Evolutionary conservation across 1,140 invertebrate genomes (phyloP), one percentile per base, ranked within the genome.

Genomic region (Cecropterus lyciades): DNA sequence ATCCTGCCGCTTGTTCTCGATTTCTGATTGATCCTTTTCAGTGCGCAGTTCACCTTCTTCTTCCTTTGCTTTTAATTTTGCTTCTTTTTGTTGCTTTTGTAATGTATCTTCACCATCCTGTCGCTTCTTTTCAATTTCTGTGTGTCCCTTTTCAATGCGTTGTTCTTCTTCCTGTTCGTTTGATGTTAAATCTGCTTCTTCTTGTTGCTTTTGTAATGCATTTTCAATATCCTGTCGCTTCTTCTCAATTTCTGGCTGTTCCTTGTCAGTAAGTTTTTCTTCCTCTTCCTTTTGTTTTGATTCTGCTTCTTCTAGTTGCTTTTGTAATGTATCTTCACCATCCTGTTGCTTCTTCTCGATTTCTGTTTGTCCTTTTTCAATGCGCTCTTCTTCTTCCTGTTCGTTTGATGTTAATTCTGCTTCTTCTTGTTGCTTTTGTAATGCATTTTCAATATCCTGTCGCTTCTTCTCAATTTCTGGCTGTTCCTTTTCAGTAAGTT

Each of bases 371-470:
- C 24, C 27, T 14, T 33, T 30, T 48, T 59, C 43, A 0, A 33
- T 5, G 45, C 20, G 3, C 3, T 37, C 14, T 13, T 30, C 33
- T 11, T 48, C 24, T 7, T 48, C 24, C 14, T 48, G 42, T 27
- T 46, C 24, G 8, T 37, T 48, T 2, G 15, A 8, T 14, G 40
- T 37, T 62, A 5, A 5, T 2, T n/a, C 57, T 13, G 11, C 27
- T 3, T 40, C 27, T 51, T 48, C 10, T 7, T 60, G 15, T 48
- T 48, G 1, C 9, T 45, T 45, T 59, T 48, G 24, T 33, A 56
- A 24, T 8, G 0, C 30, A 6, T 14, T 15, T 40, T n/a, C 30
- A 6, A 13, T 13, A 14, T 43, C 40, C 14, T 43, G n/a, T 13
- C 13, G 40, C 13, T 14, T 14, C 7, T 11, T 24, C 15, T 24